These are phyloP conservation scores for Lutraria lutraria DNA, from an alignment of 2,888 invertebrate genomes.

Conservation along the genomic window DNA sequence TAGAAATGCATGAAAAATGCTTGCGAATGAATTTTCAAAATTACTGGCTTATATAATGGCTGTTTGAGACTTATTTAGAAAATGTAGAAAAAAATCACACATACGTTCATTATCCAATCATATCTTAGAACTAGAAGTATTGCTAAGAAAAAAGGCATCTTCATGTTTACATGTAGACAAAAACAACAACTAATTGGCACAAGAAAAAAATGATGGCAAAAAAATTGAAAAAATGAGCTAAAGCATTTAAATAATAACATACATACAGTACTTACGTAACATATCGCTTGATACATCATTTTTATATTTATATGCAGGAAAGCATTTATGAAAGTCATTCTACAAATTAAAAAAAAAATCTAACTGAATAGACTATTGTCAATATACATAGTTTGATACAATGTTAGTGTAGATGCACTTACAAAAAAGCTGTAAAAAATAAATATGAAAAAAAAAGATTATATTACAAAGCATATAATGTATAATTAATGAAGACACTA, in stretches of 20 bases:
- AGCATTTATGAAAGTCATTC: neutral
- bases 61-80: neutral
- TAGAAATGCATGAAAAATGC: neutral
- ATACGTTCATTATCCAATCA: neutral
- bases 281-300: neutral
- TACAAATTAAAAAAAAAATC: neutral
- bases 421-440: constrained; percentile 14
- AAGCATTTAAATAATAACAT: neutral
- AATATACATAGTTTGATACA: neutral
- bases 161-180: neutral
- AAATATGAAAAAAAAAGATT: neutral
- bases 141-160: neutral
- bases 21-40: neutral
- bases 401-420: neutral
- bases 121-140: neutral
- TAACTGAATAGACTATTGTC: neutral
- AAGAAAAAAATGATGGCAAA: neutral
- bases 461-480: constrained; percentile 8
- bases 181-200: constrained; percentile 11
- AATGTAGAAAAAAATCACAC: too few relatives aligned
- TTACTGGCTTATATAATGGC: neutral
- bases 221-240: neutral
- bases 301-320: neutral
- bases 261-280: neutral
- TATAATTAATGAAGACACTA: neutral